Conservation (phyloP, 2,888 invertebrate species). For the Agrochola circellaris region DNA sequence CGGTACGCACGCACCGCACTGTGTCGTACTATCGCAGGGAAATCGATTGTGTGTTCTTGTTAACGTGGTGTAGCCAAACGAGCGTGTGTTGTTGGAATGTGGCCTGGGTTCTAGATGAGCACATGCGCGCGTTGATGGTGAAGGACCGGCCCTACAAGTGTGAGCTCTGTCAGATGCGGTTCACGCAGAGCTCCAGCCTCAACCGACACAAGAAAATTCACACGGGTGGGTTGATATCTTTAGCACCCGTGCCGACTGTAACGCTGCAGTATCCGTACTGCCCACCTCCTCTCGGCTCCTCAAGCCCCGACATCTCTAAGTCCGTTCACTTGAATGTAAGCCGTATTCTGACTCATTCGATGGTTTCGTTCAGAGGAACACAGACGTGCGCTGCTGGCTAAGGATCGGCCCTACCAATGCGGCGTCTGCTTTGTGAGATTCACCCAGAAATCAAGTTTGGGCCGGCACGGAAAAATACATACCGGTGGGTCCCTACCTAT, state of each 20-base stretch:
- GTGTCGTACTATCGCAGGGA: constrained; percentile 36
- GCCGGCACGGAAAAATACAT: constrained; percentile 92
- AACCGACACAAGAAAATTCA: constrained; percentile 94
- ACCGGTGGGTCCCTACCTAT: constrained; percentile 88
- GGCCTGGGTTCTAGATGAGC: constrained; percentile 90
- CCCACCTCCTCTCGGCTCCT: constrained; percentile 68
- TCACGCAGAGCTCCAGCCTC: constrained; percentile 93
- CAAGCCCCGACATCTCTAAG: constrained; percentile 66
- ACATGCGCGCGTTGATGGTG: constrained; percentile 90
- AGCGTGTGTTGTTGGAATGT: constrained; percentile 81
- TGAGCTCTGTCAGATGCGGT: constrained; percentile 93
- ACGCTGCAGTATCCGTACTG: constrained; percentile 66
- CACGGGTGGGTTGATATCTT: constrained; percentile 89
- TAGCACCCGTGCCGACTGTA: constrained; percentile 76
- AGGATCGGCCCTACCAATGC: constrained; percentile 92
- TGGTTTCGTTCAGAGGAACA: constrained; percentile 88
- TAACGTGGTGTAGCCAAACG: constrained; percentile 67
- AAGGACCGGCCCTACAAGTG: constrained; percentile 92
- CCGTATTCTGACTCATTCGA: constrained; percentile 79
- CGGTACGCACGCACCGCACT: constrained; percentile 37
- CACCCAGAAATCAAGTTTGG: constrained; percentile 93
- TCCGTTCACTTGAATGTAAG: constrained; percentile 67
- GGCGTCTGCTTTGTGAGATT: constrained; percentile 92
- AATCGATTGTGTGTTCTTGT: constrained; percentile 80
- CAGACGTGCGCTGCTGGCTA: constrained; percentile 87